Percentiles rank a stretch among this genome's conserved stretches.
Evolutionary conservation across 2,113 vertebrate species (phyloP).

Genomic region (Sorex araneus): DNA sequence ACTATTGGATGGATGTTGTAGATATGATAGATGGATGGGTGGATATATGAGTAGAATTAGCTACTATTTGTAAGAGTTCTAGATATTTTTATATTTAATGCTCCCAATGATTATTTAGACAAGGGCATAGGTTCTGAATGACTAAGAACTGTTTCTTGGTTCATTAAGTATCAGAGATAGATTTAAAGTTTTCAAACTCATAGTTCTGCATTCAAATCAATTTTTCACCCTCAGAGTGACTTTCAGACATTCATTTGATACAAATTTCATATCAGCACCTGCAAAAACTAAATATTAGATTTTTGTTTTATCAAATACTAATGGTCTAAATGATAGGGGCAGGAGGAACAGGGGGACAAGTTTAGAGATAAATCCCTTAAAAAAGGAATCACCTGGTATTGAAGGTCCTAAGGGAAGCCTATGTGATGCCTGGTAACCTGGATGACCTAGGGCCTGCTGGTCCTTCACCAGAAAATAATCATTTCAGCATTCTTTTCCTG

Average conservation of each 20-base stretch:
- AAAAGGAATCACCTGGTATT: no score
- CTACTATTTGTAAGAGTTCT: not conserved
- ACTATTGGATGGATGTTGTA: constrained; percentile 5
- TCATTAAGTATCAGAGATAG: not conserved
- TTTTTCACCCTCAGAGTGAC: constrained; percentile 29
- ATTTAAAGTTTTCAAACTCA: constrained; percentile 2
- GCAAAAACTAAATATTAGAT: constrained; percentile 49
- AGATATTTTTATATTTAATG: not conserved
- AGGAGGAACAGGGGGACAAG: no score
- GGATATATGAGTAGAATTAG: not conserved
- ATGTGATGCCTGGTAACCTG: no score
- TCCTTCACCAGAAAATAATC: no score
- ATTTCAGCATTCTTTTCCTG: no score
- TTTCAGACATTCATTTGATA: not conserved
- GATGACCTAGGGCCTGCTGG: no score
- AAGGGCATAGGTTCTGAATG: not conserved
- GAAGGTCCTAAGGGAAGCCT: no score
- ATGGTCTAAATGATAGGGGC: no score
- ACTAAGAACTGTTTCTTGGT: not conserved
- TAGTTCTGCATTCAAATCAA: not conserved
- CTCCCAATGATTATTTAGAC: not conserved
- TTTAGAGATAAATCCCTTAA: no score
- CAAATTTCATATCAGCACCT: not conserved
- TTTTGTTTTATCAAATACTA: not conserved
- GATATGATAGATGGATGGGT: no score